Evolutionary conservation across 2,797 vertebrate species (phyloP).

Genomic region (Falco berigora): DNA sequence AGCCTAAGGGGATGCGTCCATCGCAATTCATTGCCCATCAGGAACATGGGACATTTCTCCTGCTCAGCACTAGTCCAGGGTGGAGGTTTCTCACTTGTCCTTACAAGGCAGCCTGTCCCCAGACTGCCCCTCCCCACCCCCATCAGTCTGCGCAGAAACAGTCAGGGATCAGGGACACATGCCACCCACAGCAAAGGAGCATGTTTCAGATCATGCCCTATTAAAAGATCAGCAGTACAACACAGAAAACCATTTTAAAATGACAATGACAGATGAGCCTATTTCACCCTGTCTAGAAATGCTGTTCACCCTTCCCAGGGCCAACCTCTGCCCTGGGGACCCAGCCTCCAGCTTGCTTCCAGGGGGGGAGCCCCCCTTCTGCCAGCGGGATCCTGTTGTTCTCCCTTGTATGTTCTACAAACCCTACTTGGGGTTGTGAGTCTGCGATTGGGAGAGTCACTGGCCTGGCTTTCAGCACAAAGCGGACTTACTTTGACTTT

Average conservation of each 20-base stretch:
- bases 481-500: background rate
- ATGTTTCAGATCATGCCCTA: background rate
- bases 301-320: background rate
- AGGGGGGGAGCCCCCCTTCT: background rate
- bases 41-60: background rate
- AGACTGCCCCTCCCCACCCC: background rate
- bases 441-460: background rate
- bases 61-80: rapidly evolving
- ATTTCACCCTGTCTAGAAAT: background rate
- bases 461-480: background rate
- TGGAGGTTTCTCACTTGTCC: background rate
- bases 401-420: background rate
- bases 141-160: background rate
- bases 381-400: background rate
- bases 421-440: background rate
- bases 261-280: background rate
- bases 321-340: background rate
- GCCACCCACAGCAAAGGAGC: background rate
- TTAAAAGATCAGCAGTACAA: background rate
- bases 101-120: background rate
- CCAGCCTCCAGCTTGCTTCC: background rate
- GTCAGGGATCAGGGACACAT: background rate
- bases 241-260: background rate
- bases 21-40: background rate
- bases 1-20: background rate